phyloP scores from a whole-genome alignment of 1,140 invertebrate species.

The Cepaea nemoralis region DNA sequence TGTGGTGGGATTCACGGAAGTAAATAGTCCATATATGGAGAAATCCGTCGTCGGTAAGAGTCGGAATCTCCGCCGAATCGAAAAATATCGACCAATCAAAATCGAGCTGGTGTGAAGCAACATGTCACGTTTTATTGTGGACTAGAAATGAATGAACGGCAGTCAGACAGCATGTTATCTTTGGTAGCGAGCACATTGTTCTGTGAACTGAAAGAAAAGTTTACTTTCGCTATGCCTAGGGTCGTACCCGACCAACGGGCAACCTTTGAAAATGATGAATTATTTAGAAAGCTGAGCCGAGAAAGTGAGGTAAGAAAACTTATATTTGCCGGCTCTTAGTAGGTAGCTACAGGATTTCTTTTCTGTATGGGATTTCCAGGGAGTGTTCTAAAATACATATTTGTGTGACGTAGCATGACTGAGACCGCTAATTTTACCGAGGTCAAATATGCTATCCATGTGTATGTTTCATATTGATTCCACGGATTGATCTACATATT shows the following conservation, averaged over 20 bases:
- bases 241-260: slow-evolving; percentile 95
- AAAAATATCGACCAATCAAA: slow-evolving; percentile 62
- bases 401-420: no score
- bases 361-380: slow-evolving; percentile 15
- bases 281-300: slow-evolving; percentile 92
- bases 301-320: slow-evolving; percentile 89
- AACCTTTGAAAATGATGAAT: slow-evolving; percentile 95
- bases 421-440: no score
- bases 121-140: slow-evolving; percentile 57
- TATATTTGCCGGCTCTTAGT: background rate
- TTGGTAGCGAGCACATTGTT: slow-evolving; percentile 77
- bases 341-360: no score
- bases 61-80: slow-evolving; percentile 49
- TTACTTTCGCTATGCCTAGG: slow-evolving; percentile 91
- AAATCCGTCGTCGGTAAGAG: slow-evolving; percentile 48
- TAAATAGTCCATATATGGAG: slow-evolving; percentile 63
- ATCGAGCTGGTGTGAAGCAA: slow-evolving; percentile 42
- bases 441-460: no score
- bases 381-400: no score
- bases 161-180: slow-evolving; percentile 71
- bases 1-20: slow-evolving; percentile 52
- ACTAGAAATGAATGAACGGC: slow-evolving; percentile 67
- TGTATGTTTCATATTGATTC: no score
- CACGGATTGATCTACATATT: no score
- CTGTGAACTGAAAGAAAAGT: slow-evolving; percentile 83